A percentile compares a stretch with the other conserved stretches of the same genome.
phyloP scores from a whole-genome alignment of 2,888 invertebrate genomes.

The Leptothorax acervorum region DNA sequence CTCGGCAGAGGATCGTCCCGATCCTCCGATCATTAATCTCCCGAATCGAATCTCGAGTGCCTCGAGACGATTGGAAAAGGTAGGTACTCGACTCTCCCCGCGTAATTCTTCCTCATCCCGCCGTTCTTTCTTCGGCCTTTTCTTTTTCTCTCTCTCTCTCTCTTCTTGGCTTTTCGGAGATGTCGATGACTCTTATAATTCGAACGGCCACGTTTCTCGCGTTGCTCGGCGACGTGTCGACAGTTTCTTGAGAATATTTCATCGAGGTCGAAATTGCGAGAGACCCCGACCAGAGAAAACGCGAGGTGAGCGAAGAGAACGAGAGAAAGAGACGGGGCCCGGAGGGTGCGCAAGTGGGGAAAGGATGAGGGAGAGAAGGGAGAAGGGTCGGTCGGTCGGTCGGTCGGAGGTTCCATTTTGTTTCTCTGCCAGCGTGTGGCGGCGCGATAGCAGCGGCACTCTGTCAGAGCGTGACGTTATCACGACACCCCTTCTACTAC shows the following conservation, averaged over 20 bases:
- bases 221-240: constrained; percentile 28
- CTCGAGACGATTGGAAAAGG: constrained; percentile 75
- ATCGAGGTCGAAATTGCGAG: constrained; percentile 70
- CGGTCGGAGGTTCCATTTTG: constrained; percentile 86
- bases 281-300: constrained; percentile 40
- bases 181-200: constrained; percentile 49
- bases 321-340: constrained; percentile 39
- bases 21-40: constrained; percentile 76
- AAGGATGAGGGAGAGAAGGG: constrained; percentile 53
- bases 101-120: constrained; percentile 33
- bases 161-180: constrained; percentile 43
- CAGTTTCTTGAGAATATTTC: constrained; percentile 49
- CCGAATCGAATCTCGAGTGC: constrained; percentile 77
- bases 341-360: constrained; percentile 36
- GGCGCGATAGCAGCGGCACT: constrained; percentile 87
- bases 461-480: constrained; percentile 87
- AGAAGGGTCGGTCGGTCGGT: constrained; percentile 76
- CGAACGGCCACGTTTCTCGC: constrained; percentile 25
- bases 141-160: constrained; percentile 54
- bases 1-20: constrained; percentile 66
- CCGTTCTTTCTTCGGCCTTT: constrained; percentile 47
- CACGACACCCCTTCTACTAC: constrained; percentile 85
- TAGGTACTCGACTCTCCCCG: constrained; percentile 59
- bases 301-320: constrained; percentile 53
- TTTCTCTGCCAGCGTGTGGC: constrained; percentile 87